These are phyloP conservation scores for Fragum whitleyi DNA, from an alignment of 2,888 invertebrate species.

Conservation along the genomic window DNA sequence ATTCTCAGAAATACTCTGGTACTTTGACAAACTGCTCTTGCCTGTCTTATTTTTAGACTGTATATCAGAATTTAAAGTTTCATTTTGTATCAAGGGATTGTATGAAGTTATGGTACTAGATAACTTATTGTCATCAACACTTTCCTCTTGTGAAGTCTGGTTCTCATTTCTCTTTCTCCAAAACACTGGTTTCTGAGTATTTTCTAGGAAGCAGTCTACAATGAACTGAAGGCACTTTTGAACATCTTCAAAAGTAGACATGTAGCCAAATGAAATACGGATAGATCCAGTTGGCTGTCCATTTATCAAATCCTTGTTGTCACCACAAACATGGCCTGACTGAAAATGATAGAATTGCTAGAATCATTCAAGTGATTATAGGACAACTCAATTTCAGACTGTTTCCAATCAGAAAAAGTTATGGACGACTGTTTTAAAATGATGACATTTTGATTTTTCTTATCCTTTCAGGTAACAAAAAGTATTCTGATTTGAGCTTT, in stretches of 20 bases:
- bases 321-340: conserved; percentile 95
- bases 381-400: too few species aligned
- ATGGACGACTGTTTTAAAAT: too few species aligned
- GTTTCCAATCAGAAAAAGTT: too few species aligned
- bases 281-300: conserved; percentile 96
- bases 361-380: not conserved
- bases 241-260: conserved; percentile 91
- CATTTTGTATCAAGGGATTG: not conserved
- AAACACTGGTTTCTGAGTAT: conserved; percentile 52
- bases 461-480: too few species aligned
- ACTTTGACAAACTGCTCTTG: not conserved
- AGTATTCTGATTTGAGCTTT: too few species aligned
- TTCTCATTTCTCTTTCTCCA: not conserved
- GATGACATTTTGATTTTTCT: too few species aligned
- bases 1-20: conserved; percentile 2
- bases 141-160: not conserved
- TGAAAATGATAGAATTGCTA: conserved; percentile 60
- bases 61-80: not conserved
- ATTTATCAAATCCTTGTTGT: conserved; percentile 93
- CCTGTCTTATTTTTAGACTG: not conserved
- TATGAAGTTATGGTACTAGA: not conserved
- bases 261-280: conserved; percentile 96
- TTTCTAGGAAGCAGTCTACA: conserved; percentile 89
- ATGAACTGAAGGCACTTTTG: conserved; percentile 91
- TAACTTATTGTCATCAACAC: not conserved